phyloP scores from a whole-genome alignment of 2,888 invertebrate species.

The Plagodis dolabraria region DNA sequence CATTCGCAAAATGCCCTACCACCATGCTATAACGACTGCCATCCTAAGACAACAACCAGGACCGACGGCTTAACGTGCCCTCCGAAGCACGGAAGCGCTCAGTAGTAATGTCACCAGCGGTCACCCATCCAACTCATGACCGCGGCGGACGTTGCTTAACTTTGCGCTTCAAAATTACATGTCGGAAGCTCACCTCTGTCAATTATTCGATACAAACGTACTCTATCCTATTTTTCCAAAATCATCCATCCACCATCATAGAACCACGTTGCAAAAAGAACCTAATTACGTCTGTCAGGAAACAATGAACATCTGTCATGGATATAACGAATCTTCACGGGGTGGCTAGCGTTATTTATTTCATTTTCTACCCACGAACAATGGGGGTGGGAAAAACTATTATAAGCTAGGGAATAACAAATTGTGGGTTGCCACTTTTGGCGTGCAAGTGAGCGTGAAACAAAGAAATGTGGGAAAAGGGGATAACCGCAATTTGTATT shows the following conservation, averaged over 20 bases:
- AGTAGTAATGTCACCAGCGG: too few relatives aligned
- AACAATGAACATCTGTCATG: conserved; percentile 47
- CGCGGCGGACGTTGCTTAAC: too few relatives aligned
- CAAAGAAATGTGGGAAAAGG: neutral
- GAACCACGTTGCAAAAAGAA: conserved; percentile 25
- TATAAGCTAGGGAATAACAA: conserved; percentile 54
- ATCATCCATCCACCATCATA: conserved; percentile 29
- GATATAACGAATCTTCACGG: conserved; percentile 49
- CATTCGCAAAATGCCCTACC: too few relatives aligned
- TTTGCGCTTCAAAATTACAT: too few relatives aligned
- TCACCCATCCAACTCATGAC: too few relatives aligned
- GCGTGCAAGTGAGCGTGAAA: conserved; percentile 21
- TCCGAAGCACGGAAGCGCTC: too few relatives aligned
- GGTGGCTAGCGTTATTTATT: conserved; percentile 27
- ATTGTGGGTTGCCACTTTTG: conserved; percentile 28
- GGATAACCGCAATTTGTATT: neutral
- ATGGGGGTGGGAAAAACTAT: conserved; percentile 66
- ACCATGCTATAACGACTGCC: too few relatives aligned
- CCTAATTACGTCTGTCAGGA: conserved; percentile 50
- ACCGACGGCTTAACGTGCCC: too few relatives aligned
- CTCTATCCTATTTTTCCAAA: conserved; percentile 13
- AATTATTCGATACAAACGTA: neutral
- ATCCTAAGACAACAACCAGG: too few relatives aligned
- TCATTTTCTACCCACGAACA: conserved; percentile 50
- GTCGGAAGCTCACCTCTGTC: too few relatives aligned